phyloP scores from a whole-genome alignment of 2,113 vertebrate genomes.

The Zosterops borbonicus region DNA sequence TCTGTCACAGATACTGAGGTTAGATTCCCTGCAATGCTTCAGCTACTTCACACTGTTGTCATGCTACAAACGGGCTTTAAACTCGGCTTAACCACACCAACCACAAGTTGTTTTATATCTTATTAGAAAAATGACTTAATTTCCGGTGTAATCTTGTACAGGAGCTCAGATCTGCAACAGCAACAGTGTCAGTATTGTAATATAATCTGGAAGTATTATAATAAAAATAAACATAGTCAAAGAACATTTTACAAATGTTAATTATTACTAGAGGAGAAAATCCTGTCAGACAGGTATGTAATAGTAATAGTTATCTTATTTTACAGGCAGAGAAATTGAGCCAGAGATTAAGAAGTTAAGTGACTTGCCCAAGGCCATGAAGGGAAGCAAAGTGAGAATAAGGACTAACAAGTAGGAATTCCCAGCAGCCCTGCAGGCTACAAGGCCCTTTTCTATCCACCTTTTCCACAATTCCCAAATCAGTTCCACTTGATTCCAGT shows the following conservation, averaged over 20 bases:
- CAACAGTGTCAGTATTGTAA: not conserved
- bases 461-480: not conserved
- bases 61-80: conserved; percentile 21
- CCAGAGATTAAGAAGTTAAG: conserved; percentile 64
- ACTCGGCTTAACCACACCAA: conserved; percentile 33
- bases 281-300: conserved; percentile 47
- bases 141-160: conserved; percentile 36
- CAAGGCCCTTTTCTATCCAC: not conserved
- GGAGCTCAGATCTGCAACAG: conserved; percentile 40
- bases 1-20: not conserved
- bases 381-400: conserved; percentile 21
- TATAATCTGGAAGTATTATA: conserved; percentile 37
- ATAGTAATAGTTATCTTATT: conserved; percentile 46
- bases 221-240: conserved; percentile 52
- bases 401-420: conserved; percentile 41
- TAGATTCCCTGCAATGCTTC: not conserved
- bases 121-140: conserved; percentile 48
- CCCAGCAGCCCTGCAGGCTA: conserved; percentile 35
- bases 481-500: not conserved
- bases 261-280: conserved; percentile 63
- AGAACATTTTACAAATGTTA: conserved; percentile 55
- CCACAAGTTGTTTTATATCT: conserved; percentile 50
- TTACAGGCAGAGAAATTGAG: conserved; percentile 50
- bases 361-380: conserved; percentile 50
- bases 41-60: conserved; percentile 15